Conservation (phyloP, 2,797 vertebrate genomes). For the Phrynocephalus vlangalii region DNA sequence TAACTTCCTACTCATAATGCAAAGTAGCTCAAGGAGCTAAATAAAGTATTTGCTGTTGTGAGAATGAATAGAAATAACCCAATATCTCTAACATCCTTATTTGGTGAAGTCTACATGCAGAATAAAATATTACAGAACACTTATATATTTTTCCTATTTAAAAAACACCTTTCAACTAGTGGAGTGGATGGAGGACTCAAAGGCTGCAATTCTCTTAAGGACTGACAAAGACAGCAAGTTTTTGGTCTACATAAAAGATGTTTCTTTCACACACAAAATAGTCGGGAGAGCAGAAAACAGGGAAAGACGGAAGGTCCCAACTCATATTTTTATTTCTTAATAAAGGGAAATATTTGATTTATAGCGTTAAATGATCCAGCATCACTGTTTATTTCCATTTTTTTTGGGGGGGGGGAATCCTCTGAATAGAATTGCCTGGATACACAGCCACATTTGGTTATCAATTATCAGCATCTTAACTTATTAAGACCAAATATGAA, state of each 20-base stretch:
- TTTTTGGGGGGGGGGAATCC: neutral
- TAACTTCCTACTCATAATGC: slow-evolving; percentile 47
- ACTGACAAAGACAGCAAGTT: neutral
- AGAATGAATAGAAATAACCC: slow-evolving; percentile 7
- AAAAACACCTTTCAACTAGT: neutral
- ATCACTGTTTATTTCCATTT: neutral
- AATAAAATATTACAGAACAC: neutral
- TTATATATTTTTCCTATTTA: neutral
- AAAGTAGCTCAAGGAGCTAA: slow-evolving; percentile 67
- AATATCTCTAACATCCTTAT: slow-evolving; percentile 14
- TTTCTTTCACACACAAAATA: neutral
- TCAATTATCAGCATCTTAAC: neutral
- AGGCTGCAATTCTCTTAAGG: neutral
- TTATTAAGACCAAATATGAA: neutral
- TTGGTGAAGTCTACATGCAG: neutral
- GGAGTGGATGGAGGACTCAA: neutral
- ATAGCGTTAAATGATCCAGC: neutral
- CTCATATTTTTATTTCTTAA: neutral
- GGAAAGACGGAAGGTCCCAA: neutral
- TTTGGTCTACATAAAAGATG: neutral
- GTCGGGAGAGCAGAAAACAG: neutral
- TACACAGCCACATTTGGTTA: neutral
- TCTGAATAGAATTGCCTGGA: neutral
- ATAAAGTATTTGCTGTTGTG: slow-evolving; percentile 50
- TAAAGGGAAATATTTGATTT: neutral